Evolutionary conservation across 2,113 vertebrate genomes (phyloP).

Genomic region (Apeltes quadracus): DNA sequence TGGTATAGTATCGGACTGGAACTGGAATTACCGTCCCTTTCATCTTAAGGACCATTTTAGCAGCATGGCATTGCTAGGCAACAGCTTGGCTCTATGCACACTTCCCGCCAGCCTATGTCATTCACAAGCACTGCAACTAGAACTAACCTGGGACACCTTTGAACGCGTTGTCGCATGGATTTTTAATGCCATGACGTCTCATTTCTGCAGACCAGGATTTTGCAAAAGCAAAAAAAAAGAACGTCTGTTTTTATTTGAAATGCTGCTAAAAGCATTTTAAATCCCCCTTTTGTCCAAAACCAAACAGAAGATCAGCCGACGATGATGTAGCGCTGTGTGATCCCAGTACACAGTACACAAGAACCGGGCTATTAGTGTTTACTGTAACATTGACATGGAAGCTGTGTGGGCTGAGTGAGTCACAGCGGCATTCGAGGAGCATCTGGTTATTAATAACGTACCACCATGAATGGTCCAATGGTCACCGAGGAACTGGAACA

Average conservation of each 20-base stretch:
- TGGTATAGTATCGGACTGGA: not conserved
- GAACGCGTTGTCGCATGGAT: conserved; percentile 1
- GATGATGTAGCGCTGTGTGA: conserved; percentile 27
- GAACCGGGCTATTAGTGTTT: conserved; percentile 47
- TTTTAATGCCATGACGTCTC: not conserved
- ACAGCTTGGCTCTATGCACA: not conserved
- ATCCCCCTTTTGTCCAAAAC: not conserved
- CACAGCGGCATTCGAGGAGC: conserved; percentile 42
- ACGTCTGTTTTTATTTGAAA: not conserved
- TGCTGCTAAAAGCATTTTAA: not conserved
- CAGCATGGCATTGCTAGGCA: not conserved
- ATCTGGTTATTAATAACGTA: conserved; percentile 26
- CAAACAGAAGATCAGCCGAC: conserved; percentile 14
- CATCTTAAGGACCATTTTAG: not conserved
- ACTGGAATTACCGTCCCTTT: not conserved
- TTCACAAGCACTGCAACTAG: no score
- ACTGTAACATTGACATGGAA: conserved; percentile 46
- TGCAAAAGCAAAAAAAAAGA: not conserved
- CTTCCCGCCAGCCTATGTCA: not conserved
- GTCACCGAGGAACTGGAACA: conserved; percentile 7
- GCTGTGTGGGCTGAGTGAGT: conserved; percentile 58
- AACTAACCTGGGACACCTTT: no score
- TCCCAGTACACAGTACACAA: conserved; percentile 16
- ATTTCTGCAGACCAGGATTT: not conserved
- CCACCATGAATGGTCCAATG: not conserved